Percentiles rank a stretch among this genome's conserved stretches.
Evolutionary conservation across 2,797 vertebrate genomes (phyloP).

Genomic region (Coregonus suidteri): DNA sequence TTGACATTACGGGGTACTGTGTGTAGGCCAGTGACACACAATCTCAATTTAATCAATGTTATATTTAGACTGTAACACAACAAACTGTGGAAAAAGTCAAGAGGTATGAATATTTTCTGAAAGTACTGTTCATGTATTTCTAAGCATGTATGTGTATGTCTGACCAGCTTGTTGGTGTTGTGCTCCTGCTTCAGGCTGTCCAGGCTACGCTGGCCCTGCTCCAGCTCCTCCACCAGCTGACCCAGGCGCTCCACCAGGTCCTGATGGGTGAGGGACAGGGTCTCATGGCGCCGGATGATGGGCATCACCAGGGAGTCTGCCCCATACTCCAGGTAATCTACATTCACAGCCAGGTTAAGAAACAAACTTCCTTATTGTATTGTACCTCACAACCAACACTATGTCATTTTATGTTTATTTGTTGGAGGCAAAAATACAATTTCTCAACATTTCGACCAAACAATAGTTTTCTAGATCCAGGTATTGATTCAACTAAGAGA

Average conservation of each 20-base stretch:
- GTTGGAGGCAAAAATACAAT: not conserved
- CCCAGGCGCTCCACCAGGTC: slow-evolving; percentile 66
- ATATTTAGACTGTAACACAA: too few relatives aligned
- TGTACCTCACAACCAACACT: not conserved
- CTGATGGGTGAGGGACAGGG: slow-evolving; percentile 68
- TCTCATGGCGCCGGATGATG: slow-evolving; percentile 73
- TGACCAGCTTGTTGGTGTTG: slow-evolving; percentile 69
- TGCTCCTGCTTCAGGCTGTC: slow-evolving; percentile 70
- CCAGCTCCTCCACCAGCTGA: slow-evolving; percentile 68
- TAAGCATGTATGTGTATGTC: slow-evolving; percentile 13
- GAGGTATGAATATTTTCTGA: too few relatives aligned
- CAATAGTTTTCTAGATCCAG: not conserved
- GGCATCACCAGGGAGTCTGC: slow-evolving; percentile 69
- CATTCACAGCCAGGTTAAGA: not conserved
- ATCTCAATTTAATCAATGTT: too few relatives aligned
- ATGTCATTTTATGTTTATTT: not conserved
- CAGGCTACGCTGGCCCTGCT: slow-evolving; percentile 64
- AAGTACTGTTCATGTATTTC: too few relatives aligned
- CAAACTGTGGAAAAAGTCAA: too few relatives aligned
- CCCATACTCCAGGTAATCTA: slow-evolving; percentile 59
- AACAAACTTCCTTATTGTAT: not conserved
- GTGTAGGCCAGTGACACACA: too few relatives aligned
- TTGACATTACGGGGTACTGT: too few relatives aligned
- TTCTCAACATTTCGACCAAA: not conserved
- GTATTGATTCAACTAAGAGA: too few relatives aligned